phyloP scores from a whole-genome alignment of 2,888 invertebrate species.

The Nomada ruficornis region DNA sequence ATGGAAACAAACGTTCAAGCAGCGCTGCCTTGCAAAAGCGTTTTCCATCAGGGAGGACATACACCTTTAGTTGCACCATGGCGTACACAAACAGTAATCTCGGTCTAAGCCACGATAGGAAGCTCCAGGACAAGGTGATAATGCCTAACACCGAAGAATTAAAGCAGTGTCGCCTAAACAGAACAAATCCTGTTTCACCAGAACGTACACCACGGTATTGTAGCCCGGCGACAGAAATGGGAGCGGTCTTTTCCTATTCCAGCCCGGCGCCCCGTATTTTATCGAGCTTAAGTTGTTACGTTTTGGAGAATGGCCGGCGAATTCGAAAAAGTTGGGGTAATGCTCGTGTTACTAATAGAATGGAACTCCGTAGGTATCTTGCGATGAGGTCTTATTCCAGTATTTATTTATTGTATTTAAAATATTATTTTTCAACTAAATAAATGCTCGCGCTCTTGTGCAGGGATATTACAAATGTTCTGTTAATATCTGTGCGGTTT shows the following conservation, averaged over 20 bases:
- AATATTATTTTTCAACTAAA: too few relatives aligned
- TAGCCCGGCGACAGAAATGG: slow-evolving; percentile 15
- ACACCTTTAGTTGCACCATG: neutral
- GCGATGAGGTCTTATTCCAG: too few relatives aligned
- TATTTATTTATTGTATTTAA: too few relatives aligned
- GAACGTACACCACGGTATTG: neutral
- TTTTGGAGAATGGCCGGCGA: neutral
- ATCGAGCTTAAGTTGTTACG: neutral
- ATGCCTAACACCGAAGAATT: slow-evolving; percentile 27
- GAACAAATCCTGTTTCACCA: neutral
- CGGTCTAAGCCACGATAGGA: slow-evolving; percentile 15
- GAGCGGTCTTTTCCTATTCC: slow-evolving; percentile 6
- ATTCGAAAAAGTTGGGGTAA: neutral
- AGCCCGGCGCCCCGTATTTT: neutral
- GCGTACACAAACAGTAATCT: slow-evolving; percentile 20
- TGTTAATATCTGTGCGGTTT: too few relatives aligned
- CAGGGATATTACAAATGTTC: too few relatives aligned
- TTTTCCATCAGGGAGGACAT: neutral
- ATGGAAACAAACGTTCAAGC: neutral
- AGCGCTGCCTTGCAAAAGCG: neutral
- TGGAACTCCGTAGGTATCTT: neutral
- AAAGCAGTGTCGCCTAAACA: slow-evolving; percentile 10
- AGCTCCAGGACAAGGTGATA: slow-evolving; percentile 19
- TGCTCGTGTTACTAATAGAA: neutral
- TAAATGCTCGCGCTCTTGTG: too few relatives aligned